Percentiles rank a stretch among this genome's conserved stretches.
Evolutionary conservation across 2,113 vertebrate species (phyloP).

Genomic region (Brachyhypopomus gauderio): DNA sequence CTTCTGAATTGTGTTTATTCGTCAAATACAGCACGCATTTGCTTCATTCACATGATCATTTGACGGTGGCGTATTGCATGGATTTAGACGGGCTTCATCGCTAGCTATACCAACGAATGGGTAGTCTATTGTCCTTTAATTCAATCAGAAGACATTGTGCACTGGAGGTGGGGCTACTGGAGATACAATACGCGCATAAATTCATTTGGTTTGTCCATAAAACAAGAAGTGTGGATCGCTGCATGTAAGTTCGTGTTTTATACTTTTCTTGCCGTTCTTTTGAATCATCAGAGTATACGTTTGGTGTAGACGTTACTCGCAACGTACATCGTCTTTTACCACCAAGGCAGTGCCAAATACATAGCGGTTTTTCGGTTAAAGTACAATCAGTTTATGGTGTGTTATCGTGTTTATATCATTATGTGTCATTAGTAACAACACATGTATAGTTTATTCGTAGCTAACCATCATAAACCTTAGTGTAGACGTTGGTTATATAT

Average conservation of each 20-base stretch:
- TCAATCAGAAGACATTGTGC: slow-evolving; percentile 46
- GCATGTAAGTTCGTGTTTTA: slow-evolving; percentile 43
- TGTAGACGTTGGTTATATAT: too few relatives aligned
- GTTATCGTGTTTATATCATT: too few relatives aligned
- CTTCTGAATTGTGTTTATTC: neutral
- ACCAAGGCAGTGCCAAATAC: neutral
- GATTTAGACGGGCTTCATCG: neutral
- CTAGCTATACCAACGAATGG: slow-evolving; percentile 14
- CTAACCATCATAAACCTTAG: too few relatives aligned
- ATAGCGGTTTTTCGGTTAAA: neutral
- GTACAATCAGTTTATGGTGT: neutral
- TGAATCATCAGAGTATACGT: neutral
- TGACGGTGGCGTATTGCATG: neutral
- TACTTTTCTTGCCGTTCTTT: neutral
- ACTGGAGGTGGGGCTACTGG: slow-evolving; percentile 42
- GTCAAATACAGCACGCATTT: neutral
- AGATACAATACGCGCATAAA: slow-evolving; percentile 20
- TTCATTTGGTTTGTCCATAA: slow-evolving; percentile 7
- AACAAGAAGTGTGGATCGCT: slow-evolving; percentile 6
- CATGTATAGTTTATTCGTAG: too few relatives aligned
- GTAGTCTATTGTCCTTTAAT: slow-evolving; percentile 45
- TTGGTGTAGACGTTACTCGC: too few relatives aligned
- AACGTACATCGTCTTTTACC: neutral
- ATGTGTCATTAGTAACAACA: too few relatives aligned
- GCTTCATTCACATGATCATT: neutral